phyloP scores from a whole-genome alignment of 1,140 invertebrate species.

The Bombus haemorrhoidalis region DNA sequence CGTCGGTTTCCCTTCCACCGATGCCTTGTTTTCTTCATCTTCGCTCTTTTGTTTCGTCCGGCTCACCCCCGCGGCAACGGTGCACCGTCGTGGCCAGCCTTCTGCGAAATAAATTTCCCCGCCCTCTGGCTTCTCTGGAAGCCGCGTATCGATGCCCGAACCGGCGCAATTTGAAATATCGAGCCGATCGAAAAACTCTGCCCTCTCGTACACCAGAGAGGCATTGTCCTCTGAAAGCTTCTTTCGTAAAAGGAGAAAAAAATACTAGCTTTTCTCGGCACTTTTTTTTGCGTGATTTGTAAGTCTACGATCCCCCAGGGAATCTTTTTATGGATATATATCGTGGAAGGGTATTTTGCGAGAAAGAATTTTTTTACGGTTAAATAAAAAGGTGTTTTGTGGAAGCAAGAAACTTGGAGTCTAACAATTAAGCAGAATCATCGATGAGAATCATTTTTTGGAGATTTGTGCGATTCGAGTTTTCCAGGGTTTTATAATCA shows the following conservation, averaged over 20 bases:
- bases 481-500: too few relatives aligned
- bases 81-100: neutral
- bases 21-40: conserved; percentile 8
- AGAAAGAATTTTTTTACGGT: too few relatives aligned
- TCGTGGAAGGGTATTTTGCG: too few relatives aligned
- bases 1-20: neutral
- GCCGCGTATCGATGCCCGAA: conserved; percentile 37
- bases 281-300: neutral
- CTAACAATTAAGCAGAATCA: too few relatives aligned
- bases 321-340: neutral
- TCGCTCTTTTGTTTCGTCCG: conserved; percentile 17
- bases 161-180: conserved; percentile 55
- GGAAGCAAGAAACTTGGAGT: too few relatives aligned
- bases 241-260: neutral
- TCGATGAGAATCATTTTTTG: too few relatives aligned
- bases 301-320: neutral
- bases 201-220: neutral
- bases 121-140: neutral
- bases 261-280: neutral
- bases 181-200: neutral
- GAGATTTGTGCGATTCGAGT: too few relatives aligned
- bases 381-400: too few relatives aligned
- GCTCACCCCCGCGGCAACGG: neutral
- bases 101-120: conserved; percentile 23
- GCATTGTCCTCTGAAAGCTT: neutral